These are phyloP conservation scores for Papilio elwesi DNA, from an alignment of 2,888 invertebrate genomes.

Conservation along the genomic window DNA sequence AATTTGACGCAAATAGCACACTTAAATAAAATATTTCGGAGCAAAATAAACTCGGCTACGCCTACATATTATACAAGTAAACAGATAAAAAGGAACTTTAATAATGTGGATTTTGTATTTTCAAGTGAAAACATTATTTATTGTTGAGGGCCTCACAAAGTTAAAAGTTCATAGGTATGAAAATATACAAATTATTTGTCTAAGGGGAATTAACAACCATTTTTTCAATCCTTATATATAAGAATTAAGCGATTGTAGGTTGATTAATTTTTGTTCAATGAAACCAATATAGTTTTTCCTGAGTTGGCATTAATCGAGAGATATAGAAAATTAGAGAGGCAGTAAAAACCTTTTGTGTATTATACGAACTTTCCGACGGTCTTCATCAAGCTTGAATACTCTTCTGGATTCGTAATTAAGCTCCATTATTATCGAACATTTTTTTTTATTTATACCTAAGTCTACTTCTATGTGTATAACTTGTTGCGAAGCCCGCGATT, in stretches of 20 bases:
- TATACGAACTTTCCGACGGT: not conserved
- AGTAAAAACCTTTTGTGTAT: not conserved
- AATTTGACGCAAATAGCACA: not conserved
- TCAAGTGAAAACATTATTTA: slow-evolving; percentile 11
- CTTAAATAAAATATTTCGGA: not conserved
- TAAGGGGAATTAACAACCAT: slow-evolving; percentile 1
- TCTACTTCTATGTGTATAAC: no score
- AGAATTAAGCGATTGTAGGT: not conserved
- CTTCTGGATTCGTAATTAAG: no score
- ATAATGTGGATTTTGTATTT: not conserved
- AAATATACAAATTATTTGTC: slow-evolving; percentile 5
- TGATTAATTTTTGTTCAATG: not conserved
- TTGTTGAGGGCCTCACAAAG: not conserved
- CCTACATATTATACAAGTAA: not conserved
- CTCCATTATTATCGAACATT: no score
- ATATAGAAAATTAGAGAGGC: not conserved
- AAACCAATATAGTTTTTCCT: not conserved
- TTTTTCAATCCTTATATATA: not conserved
- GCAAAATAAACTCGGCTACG: not conserved
- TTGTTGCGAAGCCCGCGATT: no score
- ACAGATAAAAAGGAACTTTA: not conserved
- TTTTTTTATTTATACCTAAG: no score
- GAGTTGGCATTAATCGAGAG: not conserved
- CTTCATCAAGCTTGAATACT: no score
- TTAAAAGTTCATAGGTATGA: slow-evolving; percentile 2